Evolutionary conservation across 2,113 vertebrate genomes (phyloP).

Genomic region (Xenus cinereus): DNA sequence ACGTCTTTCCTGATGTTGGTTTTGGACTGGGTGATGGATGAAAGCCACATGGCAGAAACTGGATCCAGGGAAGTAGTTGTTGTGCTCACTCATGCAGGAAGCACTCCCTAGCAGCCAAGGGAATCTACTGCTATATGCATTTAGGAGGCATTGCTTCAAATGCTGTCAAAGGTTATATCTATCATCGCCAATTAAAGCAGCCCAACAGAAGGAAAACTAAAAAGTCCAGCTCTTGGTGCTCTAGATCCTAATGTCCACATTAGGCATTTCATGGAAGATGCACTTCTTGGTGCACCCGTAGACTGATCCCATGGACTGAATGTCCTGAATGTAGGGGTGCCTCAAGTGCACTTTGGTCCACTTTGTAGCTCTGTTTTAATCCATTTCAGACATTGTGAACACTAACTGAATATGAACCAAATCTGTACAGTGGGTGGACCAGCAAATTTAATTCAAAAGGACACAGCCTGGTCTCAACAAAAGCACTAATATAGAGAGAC

Average conservation of each 20-base stretch:
- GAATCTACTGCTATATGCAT: not conserved
- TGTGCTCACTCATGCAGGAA: not conserved
- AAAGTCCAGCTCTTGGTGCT: not conserved
- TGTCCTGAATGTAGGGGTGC: not conserved
- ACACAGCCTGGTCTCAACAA: not conserved
- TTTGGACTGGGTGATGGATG: not conserved
- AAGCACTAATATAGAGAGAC: not conserved
- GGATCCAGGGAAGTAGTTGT: not conserved
- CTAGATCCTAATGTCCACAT: not conserved
- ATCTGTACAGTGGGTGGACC: accelerated
- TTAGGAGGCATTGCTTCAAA: not conserved
- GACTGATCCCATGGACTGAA: not conserved
- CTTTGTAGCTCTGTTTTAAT: not conserved
- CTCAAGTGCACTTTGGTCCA: not conserved
- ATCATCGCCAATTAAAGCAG: not conserved
- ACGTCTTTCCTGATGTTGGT: not conserved
- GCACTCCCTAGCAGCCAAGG: not conserved
- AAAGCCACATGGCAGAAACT: not conserved
- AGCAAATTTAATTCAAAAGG: not conserved
- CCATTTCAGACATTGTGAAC: not conserved
- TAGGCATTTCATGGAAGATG: not conserved
- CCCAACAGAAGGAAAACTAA: not conserved
- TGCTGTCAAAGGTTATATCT: not conserved
- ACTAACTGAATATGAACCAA: not conserved
- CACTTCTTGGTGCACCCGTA: not conserved